Conservation (phyloP, 2,113 vertebrate species). For the Bufo bufo region DNA sequence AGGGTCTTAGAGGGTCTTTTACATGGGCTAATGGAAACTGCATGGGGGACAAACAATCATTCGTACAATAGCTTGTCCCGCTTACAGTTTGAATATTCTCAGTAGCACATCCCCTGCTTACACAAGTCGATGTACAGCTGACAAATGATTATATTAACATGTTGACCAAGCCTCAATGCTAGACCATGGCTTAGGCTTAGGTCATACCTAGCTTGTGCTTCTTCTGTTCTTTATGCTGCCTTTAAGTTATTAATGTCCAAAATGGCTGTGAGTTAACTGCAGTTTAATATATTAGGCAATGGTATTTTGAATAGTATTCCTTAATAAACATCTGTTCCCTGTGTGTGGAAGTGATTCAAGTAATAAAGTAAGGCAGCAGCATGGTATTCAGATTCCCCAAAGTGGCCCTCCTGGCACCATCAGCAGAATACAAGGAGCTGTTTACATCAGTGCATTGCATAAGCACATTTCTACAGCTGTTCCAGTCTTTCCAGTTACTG, state of each 20-base stretch:
- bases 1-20: no score
- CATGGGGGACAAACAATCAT: no score
- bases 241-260: not conserved
- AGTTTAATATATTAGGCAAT: not conserved
- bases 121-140: no score
- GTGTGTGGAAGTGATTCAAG: not conserved
- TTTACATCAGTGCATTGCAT: constrained; percentile 1
- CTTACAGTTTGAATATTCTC: no score
- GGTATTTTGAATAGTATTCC: not conserved
- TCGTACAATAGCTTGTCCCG: no score
- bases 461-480: not conserved
- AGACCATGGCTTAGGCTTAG: no score
- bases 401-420: constrained; percentile 1
- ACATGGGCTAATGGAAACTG: no score
- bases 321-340: constrained; percentile 1
- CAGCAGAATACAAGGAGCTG: constrained; percentile 14
- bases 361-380: not conserved
- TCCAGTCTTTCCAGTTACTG: not conserved
- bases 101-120: no score
- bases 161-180: no score
- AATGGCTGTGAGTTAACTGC: not conserved
- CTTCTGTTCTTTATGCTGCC: no score
- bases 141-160: no score
- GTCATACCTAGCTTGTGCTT: no score
- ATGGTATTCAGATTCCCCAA: not conserved